Base-by-base conservation (phyloP, 2,113 vertebrate species). In the Erythrolamprus reginae region DNA sequence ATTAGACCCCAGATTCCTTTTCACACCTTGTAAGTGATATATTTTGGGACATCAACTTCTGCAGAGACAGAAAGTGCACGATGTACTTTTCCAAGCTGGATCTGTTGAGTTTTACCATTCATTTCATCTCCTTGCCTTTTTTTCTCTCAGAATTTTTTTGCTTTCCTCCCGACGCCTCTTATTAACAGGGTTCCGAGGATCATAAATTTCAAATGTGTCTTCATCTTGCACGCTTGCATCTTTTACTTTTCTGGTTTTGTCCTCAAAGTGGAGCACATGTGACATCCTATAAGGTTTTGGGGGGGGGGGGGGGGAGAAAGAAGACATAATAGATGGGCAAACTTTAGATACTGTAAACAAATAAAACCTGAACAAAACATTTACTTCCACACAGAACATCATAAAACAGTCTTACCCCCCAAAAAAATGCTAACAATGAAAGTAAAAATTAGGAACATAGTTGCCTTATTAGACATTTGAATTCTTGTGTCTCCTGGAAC, bases 141-240 rank as follows among this genome's bases (percentile, higher is more conserved):
- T 99, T 96, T 99, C 98, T 96, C 98, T 98, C 98, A 99, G 96
- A 95, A 99, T 97, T 96, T 98, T 99, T 97, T 99, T 99, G 97
- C 99, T 99, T 97, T 99, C 98, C 97, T 99, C 99, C 91, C 98
- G 96, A 89, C 99, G 96, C 24, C 99, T 98, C 93, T 99, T 99
- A 91, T 98, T 99, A 96, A 99, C 98, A 33, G 99, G 99, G 96
- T 99, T 99, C 48, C 98, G 98, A 3, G 99, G 99, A 96, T 99
- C 99, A 90, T 99, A 98, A 96, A 99, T 99, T 96, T 99, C 99
- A 58, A 99, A 99, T 0, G 99, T 99, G 94, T 99, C 99, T 96
- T 98, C 98, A 94, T 99, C 99, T 94, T 98, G 99, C 97, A 99
- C 97, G 95, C 96, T 98, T 96, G 99, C 99, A 90, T 99, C 99